Percentiles rank a stretch among this genome's conserved stretches.
Conservation (phyloP, 2,113 vertebrate species). For the Puntigrus tetrazona region DNA sequence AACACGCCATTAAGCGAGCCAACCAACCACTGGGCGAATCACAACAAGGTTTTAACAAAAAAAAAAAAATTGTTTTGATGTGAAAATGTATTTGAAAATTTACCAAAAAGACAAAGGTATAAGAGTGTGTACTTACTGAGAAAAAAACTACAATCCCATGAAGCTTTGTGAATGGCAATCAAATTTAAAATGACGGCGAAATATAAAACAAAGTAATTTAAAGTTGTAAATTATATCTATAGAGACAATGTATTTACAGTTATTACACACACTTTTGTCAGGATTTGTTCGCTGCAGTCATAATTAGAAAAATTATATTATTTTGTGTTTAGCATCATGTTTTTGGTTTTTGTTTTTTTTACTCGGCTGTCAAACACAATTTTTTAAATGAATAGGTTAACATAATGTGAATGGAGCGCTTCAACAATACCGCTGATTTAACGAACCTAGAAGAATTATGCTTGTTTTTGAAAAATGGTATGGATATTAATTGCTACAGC, state of each 20-base stretch:
- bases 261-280: background rate
- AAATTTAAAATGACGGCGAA: background rate
- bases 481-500: background rate
- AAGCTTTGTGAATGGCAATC: background rate
- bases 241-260: background rate
- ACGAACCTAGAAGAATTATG: background rate
- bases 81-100: background rate
- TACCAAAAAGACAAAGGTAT: background rate
- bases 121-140: background rate
- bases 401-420: background rate
- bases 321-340: background rate
- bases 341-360: background rate
- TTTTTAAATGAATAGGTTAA: background rate
- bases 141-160: background rate
- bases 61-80: too few relatives aligned
- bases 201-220: background rate
- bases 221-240: background rate
- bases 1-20: background rate
- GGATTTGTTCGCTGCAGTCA: background rate
- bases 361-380: background rate
- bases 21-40: background rate
- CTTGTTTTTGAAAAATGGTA: background rate
- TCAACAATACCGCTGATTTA: background rate
- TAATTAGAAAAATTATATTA: background rate
- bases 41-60: too few relatives aligned